phyloP scores from a whole-genome alignment of 1,140 invertebrate species.

The Lordiphosa mommai region DNA sequence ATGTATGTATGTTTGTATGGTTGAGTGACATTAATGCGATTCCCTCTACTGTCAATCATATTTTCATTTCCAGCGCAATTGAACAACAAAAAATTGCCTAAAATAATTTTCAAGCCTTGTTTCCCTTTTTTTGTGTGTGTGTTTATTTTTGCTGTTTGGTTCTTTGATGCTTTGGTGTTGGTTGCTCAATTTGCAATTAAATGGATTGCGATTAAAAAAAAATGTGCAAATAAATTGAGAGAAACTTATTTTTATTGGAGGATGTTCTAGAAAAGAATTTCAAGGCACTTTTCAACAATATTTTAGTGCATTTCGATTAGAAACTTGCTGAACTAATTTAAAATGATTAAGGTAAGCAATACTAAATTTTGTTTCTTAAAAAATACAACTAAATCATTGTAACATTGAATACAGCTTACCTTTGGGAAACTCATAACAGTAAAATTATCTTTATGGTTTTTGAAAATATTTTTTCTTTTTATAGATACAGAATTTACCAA shows the following conservation, averaged over 20 bases:
- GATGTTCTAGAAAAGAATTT: conserved; percentile 4
- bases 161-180: conserved; percentile 39
- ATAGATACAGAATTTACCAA: too few relatives aligned
- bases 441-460: too few relatives aligned
- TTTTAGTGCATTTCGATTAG: too few relatives aligned
- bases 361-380: too few relatives aligned
- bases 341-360: too few relatives aligned
- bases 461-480: too few relatives aligned
- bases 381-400: too few relatives aligned
- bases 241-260: conserved; percentile 15
- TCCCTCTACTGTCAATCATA: conserved; percentile 60
- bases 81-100: conserved; percentile 15
- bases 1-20: background rate
- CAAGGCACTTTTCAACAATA: too few relatives aligned
- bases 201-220: conserved; percentile 44
- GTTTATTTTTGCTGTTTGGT: conserved; percentile 1
- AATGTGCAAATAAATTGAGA: conserved; percentile 51
- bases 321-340: background rate
- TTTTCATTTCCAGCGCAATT: conserved; percentile 37
- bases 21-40: conserved; percentile 69
- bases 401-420: too few relatives aligned
- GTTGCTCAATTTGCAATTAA: conserved; percentile 60
- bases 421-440: too few relatives aligned
- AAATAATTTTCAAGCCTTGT: conserved; percentile 43
- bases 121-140: conserved; percentile 32